Base-by-base conservation (phyloP, 2,113 vertebrate species). In the Rutilus rutilus region DNA sequence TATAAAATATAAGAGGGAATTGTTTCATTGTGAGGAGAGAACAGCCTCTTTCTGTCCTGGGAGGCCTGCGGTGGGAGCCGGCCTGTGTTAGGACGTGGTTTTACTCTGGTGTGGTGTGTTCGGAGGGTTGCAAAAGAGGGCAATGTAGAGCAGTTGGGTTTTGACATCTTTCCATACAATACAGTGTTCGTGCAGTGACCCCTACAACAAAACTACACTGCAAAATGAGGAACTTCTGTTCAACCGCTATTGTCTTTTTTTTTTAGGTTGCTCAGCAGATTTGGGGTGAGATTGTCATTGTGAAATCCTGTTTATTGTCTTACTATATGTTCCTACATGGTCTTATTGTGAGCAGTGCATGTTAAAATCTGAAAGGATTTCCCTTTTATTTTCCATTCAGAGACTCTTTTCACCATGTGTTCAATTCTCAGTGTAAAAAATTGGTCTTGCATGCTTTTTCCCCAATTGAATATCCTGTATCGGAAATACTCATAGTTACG, bases 191-290 rank as follows among this genome's bases (percentile, higher is more conserved):
- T 21, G 39, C 78, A 25, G 27, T 82, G 79, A 88, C 83, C 84
- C 84, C 39, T 30, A 8, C 76, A 76, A 76, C 33, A 59, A 73
- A 27, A 27, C 30, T 65, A 14, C 25, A 9, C 82, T 62, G 33
- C 82, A 75, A 52, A 52, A 73, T 47, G 30, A 57, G 64, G 27
- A 85, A 57, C 84, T 83, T 83, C 80, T 45, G 64, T 73, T 39
- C 42, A 54, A 77, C 87, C 8, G 19, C 54, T 73, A 39, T 54
- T 65, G 30, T 50, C 65, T 27, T 75, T 33, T 75, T 75, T 33
- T 52, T 52, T 52, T 12, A 39, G 21, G 64, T 36, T 59, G 42
- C 36, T 50, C 30, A 25, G 57, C 73, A 81, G 57, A 81, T 78
- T 33, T 78, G 27, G 52, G 52, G 30, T 78, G 27, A 57, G 47